These are phyloP conservation scores for Campylomormyrus tamandua DNA, from an alignment of 2,113 vertebrate species.

Conservation along the genomic window DNA sequence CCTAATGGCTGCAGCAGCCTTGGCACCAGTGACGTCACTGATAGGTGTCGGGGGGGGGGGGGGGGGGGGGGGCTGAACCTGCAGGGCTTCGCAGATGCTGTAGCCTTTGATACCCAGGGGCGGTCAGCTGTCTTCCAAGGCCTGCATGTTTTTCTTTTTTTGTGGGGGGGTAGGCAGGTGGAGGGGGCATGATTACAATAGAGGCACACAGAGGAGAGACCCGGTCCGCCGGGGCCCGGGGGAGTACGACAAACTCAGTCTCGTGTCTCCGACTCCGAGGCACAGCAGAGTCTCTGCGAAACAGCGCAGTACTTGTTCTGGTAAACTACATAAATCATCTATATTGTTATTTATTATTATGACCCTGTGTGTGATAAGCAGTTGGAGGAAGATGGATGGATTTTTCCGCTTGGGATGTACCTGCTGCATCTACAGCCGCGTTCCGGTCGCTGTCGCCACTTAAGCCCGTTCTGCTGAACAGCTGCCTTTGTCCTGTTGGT, in stretches of 20 bases:
- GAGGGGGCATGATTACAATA: constrained; percentile 29
- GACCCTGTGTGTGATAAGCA: neutral
- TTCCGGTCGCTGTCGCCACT: neutral
- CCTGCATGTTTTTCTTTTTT: constrained; percentile 17
- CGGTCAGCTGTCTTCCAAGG: constrained; percentile 44
- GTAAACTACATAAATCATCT: neutral
- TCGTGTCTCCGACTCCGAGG: neutral
- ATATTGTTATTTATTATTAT: neutral
- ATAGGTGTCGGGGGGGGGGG: constrained; percentile 60
- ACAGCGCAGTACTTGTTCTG: neutral
- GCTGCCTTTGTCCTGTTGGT: neutral
- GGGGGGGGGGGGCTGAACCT: constrained; percentile 44
- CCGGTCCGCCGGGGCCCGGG: neutral
- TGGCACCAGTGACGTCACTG: constrained; percentile 64
- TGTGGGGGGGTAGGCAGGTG: constrained; percentile 28
- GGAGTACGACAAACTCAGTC: neutral
- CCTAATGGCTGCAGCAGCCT: constrained; percentile 66
- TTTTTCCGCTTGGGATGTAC: neutral
- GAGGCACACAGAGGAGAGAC: constrained; percentile 24
- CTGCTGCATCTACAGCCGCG: neutral
- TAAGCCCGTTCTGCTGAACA: neutral
- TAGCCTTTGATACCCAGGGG: constrained; percentile 31
- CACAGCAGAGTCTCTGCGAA: neutral
- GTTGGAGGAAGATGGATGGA: neutral
- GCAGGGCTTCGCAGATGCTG: neutral